These are phyloP conservation scores for Onychomys leucogaster DNA, from an alignment of 2,797 vertebrate genomes.

Conservation along the genomic window DNA sequence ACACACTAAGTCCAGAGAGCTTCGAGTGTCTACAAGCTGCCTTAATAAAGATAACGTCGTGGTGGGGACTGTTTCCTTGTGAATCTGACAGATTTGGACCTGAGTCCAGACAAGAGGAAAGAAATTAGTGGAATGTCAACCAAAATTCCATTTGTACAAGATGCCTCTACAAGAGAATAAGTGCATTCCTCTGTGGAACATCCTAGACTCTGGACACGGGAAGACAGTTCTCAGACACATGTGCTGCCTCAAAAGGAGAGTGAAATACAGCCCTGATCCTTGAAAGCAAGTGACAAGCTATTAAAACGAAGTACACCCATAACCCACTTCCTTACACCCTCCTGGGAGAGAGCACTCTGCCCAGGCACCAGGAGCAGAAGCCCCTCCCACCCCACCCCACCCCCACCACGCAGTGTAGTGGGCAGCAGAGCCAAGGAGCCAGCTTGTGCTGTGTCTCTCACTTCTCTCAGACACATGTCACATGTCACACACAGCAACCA, in stretches of 20 bases:
- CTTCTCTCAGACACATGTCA: slow-evolving; percentile 53
- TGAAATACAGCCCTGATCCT: background rate
- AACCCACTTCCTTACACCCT: background rate
- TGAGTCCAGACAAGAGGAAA: background rate
- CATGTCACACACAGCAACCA: slow-evolving; percentile 50
- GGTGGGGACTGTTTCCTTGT: too few species aligned
- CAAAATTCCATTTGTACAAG: background rate
- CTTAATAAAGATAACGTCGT: background rate
- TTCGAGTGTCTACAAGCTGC: background rate
- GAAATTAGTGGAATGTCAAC: rapidly evolving
- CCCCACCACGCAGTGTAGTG: background rate
- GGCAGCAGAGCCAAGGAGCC: slow-evolving; percentile 46
- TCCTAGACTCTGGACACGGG: background rate
- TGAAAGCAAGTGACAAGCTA: background rate
- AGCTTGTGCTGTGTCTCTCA: slow-evolving; percentile 60
- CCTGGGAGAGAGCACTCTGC: background rate
- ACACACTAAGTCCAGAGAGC: rapidly evolving
- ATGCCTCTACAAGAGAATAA: background rate
- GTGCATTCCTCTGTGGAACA: background rate
- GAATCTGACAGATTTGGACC: background rate
- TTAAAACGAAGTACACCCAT: background rate
- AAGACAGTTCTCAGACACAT: background rate
- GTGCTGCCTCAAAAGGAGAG: background rate
- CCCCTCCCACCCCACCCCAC: background rate
- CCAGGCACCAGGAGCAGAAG: background rate